Evolutionary conservation across 2,113 vertebrate genomes (phyloP).

Genomic region (Sander lucioperca): DNA sequence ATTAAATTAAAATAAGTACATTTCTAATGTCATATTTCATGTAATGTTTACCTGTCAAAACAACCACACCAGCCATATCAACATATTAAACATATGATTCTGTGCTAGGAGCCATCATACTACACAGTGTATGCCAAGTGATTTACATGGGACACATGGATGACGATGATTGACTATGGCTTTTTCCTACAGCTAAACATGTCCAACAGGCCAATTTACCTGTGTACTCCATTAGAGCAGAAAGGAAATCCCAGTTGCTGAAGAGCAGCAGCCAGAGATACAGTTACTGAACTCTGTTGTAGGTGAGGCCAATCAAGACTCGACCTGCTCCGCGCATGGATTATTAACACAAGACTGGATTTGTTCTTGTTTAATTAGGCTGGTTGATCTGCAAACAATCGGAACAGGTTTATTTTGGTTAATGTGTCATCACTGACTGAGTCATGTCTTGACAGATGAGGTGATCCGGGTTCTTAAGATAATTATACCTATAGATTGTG

Average conservation of each 20-base stretch:
- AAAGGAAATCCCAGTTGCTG: constrained; percentile 26
- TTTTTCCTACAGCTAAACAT: not conserved
- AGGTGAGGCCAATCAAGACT: constrained; percentile 64
- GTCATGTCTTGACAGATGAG: constrained; percentile 42
- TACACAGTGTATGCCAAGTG: not conserved
- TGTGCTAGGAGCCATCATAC: not conserved
- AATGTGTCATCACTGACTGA: constrained; percentile 17
- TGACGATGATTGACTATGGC: not conserved
- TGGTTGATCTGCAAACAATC: constrained; percentile 50
- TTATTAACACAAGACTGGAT: constrained; percentile 68
- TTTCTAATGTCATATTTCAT: constrained; percentile 2
- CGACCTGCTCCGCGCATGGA: constrained; percentile 49
- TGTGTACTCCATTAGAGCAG: not conserved
- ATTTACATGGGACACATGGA: constrained; percentile 4
- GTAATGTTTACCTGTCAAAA: not conserved
- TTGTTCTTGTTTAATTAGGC: constrained; percentile 56
- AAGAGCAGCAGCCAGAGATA: not conserved
- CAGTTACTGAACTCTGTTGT: constrained; percentile 51
- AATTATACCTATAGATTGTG: constrained; percentile 26
- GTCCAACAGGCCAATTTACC: not conserved
- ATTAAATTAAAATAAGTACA: not conserved
- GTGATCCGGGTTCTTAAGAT: constrained; percentile 16
- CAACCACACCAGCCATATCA: not conserved
- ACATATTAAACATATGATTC: not conserved
- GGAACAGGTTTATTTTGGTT: constrained; percentile 53